Base-by-base conservation (phyloP, 2,888 invertebrate genomes). In the Hylaea fasciaria region DNA sequence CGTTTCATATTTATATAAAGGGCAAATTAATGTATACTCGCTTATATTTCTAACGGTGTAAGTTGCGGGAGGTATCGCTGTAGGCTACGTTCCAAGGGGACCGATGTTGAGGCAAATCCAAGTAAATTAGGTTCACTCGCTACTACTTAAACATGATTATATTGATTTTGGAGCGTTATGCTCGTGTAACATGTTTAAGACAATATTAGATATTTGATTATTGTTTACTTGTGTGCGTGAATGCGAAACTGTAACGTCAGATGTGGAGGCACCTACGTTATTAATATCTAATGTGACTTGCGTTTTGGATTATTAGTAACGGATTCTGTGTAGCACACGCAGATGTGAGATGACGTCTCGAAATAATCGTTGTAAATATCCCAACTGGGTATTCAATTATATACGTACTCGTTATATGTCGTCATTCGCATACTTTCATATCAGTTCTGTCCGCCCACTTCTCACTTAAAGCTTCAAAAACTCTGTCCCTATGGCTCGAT, bases 391-490 rank as follows among this genome's bases (percentile, higher is more conserved):
- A 76, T 86, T 83, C 84, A 85, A 85, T 87, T 50, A 86, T 87
- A 84, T 83, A 86, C 81, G 82, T 82, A 82, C 80, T 82, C 11
- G 12, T n/a, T n/a, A n/a, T 81, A 75, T 69, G 76, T 76, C 32
- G 74, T 78, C 85, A 83, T 81, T 82, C 77, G 85, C 83, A 82
- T 85, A 86, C 88, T 85, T 80, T 71, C 74, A 76, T 81, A 87
- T 88, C 87, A 90, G 87, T 89, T 90, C 89, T 80, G 74, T 71
- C 72, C 82, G 76, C 91, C 90, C 86, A 91, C 89, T 80, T 81
- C 72, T 74, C 79, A 74, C 82, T 80, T 87, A 86, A 84, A 85
- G 81, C 80, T 78, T 82, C 82, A 79, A 77, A 82, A 85, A 82
- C 74, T 75, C 72, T 74, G 74, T 75, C 70, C 77, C 74, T 81